Conservation (phyloP, 2,888 invertebrate genomes). For the Phrixothrix hirtus region DNA sequence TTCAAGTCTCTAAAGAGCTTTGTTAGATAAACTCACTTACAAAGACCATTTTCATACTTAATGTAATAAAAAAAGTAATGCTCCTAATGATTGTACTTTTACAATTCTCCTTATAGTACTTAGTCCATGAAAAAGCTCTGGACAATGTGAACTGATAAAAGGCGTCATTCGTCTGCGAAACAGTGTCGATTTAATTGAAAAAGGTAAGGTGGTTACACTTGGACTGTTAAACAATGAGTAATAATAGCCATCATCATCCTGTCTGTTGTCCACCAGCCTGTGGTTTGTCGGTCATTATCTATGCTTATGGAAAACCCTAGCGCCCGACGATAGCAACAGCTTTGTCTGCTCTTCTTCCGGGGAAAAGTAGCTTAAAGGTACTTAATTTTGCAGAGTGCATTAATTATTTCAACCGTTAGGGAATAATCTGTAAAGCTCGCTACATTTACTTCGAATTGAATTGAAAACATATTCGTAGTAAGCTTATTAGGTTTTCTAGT, state of each 20-base stretch:
- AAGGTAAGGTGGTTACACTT: conserved; percentile 8
- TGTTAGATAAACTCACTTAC: background rate
- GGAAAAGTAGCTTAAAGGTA: conserved; percentile 20
- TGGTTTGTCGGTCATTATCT: conserved; percentile 33
- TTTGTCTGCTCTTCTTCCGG: conserved; percentile 21
- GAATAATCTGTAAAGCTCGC: conserved; percentile 14
- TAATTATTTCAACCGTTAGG: conserved; percentile 20
- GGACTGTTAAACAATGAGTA: conserved; percentile 2
- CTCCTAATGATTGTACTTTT: background rate
- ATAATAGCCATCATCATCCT: conserved; percentile 17
- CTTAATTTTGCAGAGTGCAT: conserved; percentile 21
- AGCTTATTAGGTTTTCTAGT: background rate
- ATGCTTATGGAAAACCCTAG: conserved; percentile 12
- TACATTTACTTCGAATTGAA: conserved; percentile 10
- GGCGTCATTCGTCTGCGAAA: background rate
- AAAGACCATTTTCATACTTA: background rate
- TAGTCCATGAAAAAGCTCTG: too few relatives aligned
- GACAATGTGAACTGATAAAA: too few relatives aligned
- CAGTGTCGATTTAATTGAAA: conserved; percentile 8
- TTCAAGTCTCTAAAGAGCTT: background rate
- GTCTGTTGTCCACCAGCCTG: conserved; percentile 21
- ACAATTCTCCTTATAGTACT: too few relatives aligned
- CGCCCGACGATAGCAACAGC: conserved; percentile 19
- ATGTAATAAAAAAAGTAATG: background rate
- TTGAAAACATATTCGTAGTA: conserved; percentile 8